Percentiles rank a stretch among this genome's conserved stretches.
Conservation (phyloP, 2,888 invertebrate species). For the Ditylenchus weischeri region DNA sequence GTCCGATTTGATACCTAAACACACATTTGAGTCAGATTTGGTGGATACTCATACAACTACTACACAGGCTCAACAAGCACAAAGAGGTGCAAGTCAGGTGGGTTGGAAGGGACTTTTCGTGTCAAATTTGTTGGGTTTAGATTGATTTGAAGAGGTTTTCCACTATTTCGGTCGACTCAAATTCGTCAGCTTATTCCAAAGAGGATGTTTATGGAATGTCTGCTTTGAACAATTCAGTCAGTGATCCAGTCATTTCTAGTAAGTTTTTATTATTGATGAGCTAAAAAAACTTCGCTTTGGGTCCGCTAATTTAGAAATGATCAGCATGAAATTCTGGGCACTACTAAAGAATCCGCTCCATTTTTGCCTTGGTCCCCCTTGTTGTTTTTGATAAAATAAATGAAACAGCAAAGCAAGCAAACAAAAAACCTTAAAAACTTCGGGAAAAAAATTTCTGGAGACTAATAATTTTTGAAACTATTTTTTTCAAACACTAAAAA, state of each 20-base stretch:
- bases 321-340: too few species aligned
- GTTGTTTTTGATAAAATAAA: too few species aligned
- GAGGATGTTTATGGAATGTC: constrained; percentile 19
- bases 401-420: too few species aligned
- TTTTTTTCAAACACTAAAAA: too few species aligned
- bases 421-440: too few species aligned
- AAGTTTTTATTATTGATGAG: neutral
- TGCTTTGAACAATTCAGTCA: constrained; percentile 17
- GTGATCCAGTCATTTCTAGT: constrained; percentile 23
- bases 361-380: too few species aligned
- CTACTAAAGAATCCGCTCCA: too few species aligned
- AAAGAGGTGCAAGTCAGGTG: neutral
- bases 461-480: too few species aligned
- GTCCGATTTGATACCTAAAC: constrained; percentile 19
- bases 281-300: too few species aligned
- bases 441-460: too few species aligned
- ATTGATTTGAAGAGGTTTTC: constrained; percentile 24
- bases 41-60: neutral
- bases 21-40: constrained; percentile 21
- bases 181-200: constrained; percentile 12
- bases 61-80: neutral
- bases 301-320: too few species aligned
- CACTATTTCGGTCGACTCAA: constrained; percentile 20
- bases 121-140: constrained; percentile 11
- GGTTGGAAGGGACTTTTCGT: neutral